phyloP scores from a whole-genome alignment of 92 coral and sea anemone species.

The Montipora capitata region DNA sequence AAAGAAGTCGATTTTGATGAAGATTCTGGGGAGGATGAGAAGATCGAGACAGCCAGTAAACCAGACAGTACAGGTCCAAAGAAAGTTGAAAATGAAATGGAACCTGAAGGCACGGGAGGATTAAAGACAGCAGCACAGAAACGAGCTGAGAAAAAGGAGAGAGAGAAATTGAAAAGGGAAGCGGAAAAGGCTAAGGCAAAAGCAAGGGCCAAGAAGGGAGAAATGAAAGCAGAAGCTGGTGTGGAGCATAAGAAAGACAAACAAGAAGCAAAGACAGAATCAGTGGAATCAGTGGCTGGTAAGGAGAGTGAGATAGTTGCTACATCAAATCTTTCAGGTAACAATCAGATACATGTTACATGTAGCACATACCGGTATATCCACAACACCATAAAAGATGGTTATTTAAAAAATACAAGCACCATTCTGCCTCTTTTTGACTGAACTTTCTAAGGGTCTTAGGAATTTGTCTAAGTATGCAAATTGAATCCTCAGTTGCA shows the following conservation, averaged over 20 bases:
- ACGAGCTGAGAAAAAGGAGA: constrained; percentile 97
- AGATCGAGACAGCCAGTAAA: constrained; percentile 45
- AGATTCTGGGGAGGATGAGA: constrained; percentile 66
- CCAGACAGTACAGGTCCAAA: constrained; percentile 18
- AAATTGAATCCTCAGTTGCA: no score
- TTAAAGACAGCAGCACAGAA: constrained; percentile 99
- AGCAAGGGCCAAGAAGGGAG: constrained; percentile 64
- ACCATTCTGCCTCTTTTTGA: no score
- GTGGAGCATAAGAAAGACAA: not conserved
- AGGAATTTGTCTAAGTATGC: no score
- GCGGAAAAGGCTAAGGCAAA: constrained; percentile 92
- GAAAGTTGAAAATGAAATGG: constrained; percentile 48
- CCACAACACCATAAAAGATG: no score
- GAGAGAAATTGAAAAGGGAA: constrained; percentile 96
- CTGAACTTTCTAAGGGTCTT: no score
- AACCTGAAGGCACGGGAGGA: constrained; percentile 67
- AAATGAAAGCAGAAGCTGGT: constrained; percentile 17
- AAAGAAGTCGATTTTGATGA: constrained; percentile 85
- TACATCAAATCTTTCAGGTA: constrained; percentile 30
- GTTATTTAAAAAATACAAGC: no score
- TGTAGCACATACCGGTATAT: no score
- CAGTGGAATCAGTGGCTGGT: not conserved
- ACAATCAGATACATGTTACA: not conserved
- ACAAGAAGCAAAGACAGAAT: not conserved
- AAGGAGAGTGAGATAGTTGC: not conserved